Percentiles rank a stretch among this genome's conserved stretches.
Evolutionary conservation across 2,888 invertebrate species (phyloP).

Genomic region (Drosophila paranaensis): DNA sequence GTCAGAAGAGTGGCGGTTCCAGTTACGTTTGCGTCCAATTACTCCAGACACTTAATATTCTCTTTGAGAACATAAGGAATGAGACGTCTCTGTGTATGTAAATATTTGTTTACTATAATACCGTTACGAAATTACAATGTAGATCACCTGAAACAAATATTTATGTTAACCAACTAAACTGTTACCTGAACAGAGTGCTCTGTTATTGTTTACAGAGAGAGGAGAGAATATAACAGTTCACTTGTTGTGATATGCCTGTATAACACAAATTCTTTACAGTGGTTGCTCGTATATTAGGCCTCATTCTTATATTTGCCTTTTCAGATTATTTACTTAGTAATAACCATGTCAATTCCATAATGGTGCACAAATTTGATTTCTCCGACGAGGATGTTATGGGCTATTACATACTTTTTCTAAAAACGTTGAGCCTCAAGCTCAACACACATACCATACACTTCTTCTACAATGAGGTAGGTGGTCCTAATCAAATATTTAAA

Average conservation of each 20-base stretch:
- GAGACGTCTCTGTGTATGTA: slow-evolving; percentile 99
- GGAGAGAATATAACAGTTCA: background rate
- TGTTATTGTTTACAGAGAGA: background rate
- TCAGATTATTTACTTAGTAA: slow-evolving; percentile 99
- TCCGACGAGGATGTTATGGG: slow-evolving; percentile 99
- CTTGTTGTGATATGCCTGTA: background rate
- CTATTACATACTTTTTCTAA: slow-evolving; percentile 99
- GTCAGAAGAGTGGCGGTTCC: slow-evolving; percentile 96
- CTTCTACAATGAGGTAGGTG: slow-evolving; percentile 95
- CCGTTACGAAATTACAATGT: background rate
- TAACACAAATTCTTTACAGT: background rate
- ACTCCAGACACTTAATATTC: slow-evolving; percentile 98
- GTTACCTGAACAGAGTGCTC: background rate
- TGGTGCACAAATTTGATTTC: slow-evolving; percentile 99
- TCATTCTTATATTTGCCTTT: slow-evolving; percentile 78
- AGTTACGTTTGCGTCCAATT: slow-evolving; percentile 99
- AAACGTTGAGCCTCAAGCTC: slow-evolving; percentile 98
- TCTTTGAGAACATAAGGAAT: slow-evolving; percentile 99
- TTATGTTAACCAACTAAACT: background rate
- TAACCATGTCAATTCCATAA: slow-evolving; percentile 99
- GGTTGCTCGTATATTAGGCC: too few species aligned
- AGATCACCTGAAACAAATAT: background rate
- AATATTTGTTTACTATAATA: background rate
- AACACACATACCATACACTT: slow-evolving; percentile 99
- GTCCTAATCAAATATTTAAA: background rate